phyloP scores from a whole-genome alignment of 1,140 invertebrate genomes.

The Vollenhovia emeryi region DNA sequence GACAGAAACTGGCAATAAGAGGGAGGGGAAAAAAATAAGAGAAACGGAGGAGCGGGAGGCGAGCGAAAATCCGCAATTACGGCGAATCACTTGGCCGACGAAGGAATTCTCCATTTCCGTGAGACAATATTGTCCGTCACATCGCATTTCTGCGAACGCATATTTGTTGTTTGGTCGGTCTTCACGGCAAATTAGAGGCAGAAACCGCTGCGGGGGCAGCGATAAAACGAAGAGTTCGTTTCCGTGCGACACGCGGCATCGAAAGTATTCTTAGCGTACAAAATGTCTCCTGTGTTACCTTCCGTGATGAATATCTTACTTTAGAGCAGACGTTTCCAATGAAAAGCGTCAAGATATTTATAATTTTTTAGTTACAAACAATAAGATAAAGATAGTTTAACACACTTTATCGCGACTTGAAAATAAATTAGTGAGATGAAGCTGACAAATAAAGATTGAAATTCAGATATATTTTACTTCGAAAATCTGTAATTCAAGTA shows the following conservation, averaged over 20 bases:
- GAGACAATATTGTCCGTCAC: conserved; percentile 68
- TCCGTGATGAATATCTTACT: neutral
- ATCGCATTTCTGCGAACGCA: conserved; percentile 49
- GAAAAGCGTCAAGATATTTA: neutral
- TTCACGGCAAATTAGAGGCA: conserved; percentile 48
- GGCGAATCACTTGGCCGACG: conserved; percentile 73
- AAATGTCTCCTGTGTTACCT: neutral
- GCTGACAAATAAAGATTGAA: neutral
- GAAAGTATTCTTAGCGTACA: neutral
- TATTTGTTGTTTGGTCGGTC: conserved; percentile 59
- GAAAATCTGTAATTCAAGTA: neutral
- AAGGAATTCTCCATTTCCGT: conserved; percentile 71
- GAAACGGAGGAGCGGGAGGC: conserved; percentile 2
- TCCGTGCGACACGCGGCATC: neutral
- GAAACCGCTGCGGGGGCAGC: neutral
- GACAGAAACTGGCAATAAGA: neutral
- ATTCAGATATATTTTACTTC: conserved; percentile 14
- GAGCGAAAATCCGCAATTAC: conserved; percentile 76
- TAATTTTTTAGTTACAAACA: neutral
- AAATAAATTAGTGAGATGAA: neutral
- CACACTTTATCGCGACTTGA: neutral
- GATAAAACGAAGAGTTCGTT: conserved; percentile 47
- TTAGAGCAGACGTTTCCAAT: neutral
- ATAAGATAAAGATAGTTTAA: neutral
- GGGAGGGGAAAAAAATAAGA: neutral